Evolutionary conservation across 2,888 invertebrate species (phyloP), one percentile per base, ranked within the genome.

Genomic region (Hymenopus coronatus): DNA sequence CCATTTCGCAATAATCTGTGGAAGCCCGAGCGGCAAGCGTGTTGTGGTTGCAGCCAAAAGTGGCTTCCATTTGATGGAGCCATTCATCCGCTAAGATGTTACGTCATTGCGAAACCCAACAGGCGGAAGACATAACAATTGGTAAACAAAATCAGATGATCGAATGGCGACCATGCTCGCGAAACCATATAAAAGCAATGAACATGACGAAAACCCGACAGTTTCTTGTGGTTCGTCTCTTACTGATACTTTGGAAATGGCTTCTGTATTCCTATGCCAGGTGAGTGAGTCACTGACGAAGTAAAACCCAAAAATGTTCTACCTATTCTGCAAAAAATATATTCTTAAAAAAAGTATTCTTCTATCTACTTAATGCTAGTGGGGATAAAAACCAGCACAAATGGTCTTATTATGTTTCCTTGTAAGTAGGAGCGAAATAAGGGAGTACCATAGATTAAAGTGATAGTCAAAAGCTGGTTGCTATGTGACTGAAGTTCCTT

Each of bases 51-150:
- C 54, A 20, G 54, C 54, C 54, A 54, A 54, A 54, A 82, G 81
- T 30, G 86, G 82, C 81, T 82, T 81, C 87, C 82, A 87, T 28
- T 87, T 84, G 87, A 87, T 87, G 87, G 3, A 46, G 81, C 87
- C 25, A 87, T 28, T 87, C 87, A 30, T 87, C 82, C 82, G 87
- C 81, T 15, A 87, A 87, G 81, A 15, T 20, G 54, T 70, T 70
- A 70, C 54, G 54, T 70, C 54, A 70, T 70, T 70, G 54, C 54
- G 54, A 70, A 70, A 70, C 54, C 54, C 20, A 70, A 70, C 20
- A 70, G 54, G 54, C 54, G 54, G 54, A 70, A 70, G 54, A 70
- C 6, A 70, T 20, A 70, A 70, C 54, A 70, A 70, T 70, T 70
- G 54, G 54, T 70, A 70, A 70, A 70, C 54, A 70, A 70, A 70